Base-by-base conservation (phyloP, 2,888 invertebrate genomes). In the Nomada lathburiana region DNA sequence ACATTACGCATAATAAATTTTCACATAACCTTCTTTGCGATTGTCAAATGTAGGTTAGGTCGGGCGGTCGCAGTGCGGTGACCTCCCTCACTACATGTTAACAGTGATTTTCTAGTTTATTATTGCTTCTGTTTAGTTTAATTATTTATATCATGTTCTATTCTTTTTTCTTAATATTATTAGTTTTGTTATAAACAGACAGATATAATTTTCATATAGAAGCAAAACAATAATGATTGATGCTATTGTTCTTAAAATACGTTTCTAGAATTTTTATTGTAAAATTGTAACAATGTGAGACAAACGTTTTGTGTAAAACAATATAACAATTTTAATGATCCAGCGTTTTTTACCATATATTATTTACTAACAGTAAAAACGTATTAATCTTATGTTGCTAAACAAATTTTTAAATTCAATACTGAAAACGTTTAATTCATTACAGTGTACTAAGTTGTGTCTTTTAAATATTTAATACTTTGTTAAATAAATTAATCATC, bases 21-120 rank as follows among this genome's bases (percentile, higher is more conserved):
- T 72, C 76, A 82, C 88, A 88, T 88, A 88, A 88, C 88, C 88
- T 87, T 86, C 75, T 82, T 84, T 78, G 73, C 80, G 84, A 89
- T 89, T 92, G 91, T 90, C 91, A 90, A 89, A 93, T 93, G 89
- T 92, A 93, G 93, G 93, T 93, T 93, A 93, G 91, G 90, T 91
- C 86, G 89, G 82, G 76, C 86, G 90, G 88, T 89, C 88, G 88
- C 88, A 89, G 90, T 90, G 90, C 91, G 91, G 88, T 89, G 91
- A 91, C 89, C 89, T 90, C 89, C 86, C 89, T 86, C 84, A 82
- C 85, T 86, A 69, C 88, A 88, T 83, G 76, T 90, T 90, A 72
- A 74, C 59, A 75, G 42, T 63, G 76, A 77, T 81, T 72, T 82
- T 79, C 70, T 80, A 23, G 68, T 76, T 71, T 80, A 72, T 81